Evolutionary conservation across 2,888 invertebrate genomes (phyloP).

Genomic region (Hypsopygia costalis): DNA sequence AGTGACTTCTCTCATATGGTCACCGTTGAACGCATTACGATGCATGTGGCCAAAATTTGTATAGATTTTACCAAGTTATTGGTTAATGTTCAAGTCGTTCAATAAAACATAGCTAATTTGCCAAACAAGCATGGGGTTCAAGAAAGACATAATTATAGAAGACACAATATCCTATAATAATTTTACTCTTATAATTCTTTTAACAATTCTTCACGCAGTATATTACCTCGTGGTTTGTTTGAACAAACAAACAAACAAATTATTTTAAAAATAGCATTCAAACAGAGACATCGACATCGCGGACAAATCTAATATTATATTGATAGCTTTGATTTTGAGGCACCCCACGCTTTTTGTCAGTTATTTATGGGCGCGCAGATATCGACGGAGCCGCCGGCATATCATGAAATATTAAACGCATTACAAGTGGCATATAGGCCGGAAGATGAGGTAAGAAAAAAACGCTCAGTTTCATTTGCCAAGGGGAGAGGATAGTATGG

Average conservation of each 20-base stretch:
- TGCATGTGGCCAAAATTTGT: too few relatives aligned
- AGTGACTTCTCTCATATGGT: too few relatives aligned
- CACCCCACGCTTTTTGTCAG: constrained; percentile 56
- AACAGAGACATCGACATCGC: constrained; percentile 41
- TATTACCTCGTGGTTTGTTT: too few relatives aligned
- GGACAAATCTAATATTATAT: constrained; percentile 70
- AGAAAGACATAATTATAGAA: too few relatives aligned
- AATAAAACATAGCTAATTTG: too few relatives aligned
- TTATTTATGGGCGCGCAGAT: constrained; percentile 74
- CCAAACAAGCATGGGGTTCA: too few relatives aligned
- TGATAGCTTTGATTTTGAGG: constrained; percentile 68
- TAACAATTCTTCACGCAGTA: too few relatives aligned
- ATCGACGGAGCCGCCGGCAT: constrained; percentile 69
- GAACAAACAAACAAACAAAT: constrained; percentile 9
- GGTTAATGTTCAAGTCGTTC: too few relatives aligned
- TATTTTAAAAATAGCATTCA: constrained; percentile 22
- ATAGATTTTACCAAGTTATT: too few relatives aligned
- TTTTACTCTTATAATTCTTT: too few relatives aligned
- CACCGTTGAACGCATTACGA: too few relatives aligned
- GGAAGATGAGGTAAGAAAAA: constrained; percentile 75
- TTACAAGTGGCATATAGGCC: constrained; percentile 77
- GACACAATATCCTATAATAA: too few relatives aligned
- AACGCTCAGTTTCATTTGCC: constrained; percentile 60
- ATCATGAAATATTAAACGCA: constrained; percentile 80
- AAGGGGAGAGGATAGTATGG: constrained; percentile 33